Conservation (phyloP, 2,113 vertebrate genomes). For the Erpornis zantholeuca region DNA sequence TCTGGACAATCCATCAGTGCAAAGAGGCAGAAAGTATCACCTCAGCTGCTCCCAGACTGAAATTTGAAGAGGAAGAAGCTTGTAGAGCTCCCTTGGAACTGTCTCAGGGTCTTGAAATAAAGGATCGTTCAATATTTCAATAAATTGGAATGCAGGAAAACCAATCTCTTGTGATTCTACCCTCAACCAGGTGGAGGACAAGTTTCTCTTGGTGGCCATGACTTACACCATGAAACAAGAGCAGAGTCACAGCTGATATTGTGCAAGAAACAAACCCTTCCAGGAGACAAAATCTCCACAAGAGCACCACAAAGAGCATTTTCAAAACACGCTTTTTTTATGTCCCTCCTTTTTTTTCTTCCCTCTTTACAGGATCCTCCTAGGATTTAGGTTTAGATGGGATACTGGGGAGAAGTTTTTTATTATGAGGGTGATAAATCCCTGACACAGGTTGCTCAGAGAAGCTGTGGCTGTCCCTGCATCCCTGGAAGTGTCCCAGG, state of each 20-base stretch:
- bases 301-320: not conserved
- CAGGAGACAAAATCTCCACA: not conserved
- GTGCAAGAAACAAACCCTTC: not conserved
- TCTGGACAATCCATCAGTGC: not conserved
- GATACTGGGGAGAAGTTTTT: not conserved
- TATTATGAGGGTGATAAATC: not conserved
- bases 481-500: not conserved
- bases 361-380: not conserved
- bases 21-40: not conserved
- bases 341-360: not conserved
- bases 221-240: not conserved
- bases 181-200: not conserved
- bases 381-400: not conserved
- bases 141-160: not conserved
- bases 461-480: not conserved
- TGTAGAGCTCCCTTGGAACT: not conserved
- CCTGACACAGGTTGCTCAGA: not conserved
- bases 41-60: not conserved
- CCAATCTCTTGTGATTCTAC: not conserved
- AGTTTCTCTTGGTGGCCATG: not conserved
- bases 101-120: not conserved
- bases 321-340: not conserved
- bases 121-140: not conserved
- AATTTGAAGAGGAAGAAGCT: not conserved
- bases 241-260: not conserved